Evolutionary conservation across 2,888 invertebrate genomes (phyloP), one percentile per base, ranked within the genome.

Genomic region (Troglohyphantes excavatus): DNA sequence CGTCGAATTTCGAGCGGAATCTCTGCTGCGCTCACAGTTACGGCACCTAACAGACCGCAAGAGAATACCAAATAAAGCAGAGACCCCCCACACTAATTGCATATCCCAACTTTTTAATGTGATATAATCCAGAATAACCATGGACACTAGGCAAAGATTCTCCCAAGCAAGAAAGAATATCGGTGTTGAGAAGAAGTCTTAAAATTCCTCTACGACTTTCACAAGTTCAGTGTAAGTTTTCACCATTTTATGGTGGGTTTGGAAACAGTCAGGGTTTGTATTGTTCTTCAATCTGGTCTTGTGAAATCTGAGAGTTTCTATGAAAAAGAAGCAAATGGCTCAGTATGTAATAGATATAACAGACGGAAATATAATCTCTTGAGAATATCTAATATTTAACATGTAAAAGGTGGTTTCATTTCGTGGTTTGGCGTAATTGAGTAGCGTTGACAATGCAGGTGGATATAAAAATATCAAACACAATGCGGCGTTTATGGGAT

Each of bases 1-100:
- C 67, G 26, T 2, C 39, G 19, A 9, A 79, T 67, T 29, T 68
- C 68, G 27, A 79, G 19, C 3, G 68, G 46, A 19, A 79, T 79
- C 26, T 67, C 53, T 6, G 68, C 46, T 1, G 79, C 79, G n/a
- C 21, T 27, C 5, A 19, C 0, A 0, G 79, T 46, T 2, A 79
- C n/a, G n/a, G 53, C 19, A 23, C 67, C 79, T 0, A 68, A 5
- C 0, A 23, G 11, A 6, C 59, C 19, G 13, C 59, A 59, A 1
- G 53, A 26, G 2, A 29, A 75, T 26, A 46, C 2, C 0, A 27
- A 23, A n/a, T 73, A 43, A 2, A 19, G 5, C 19, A 19, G 0
- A 2, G n/a, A 0, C n/a, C 17, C 29, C 59, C 7, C n/a, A 17
- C 19, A 61, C 0, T 1, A 19, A 11, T 3, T 2, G 1, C 21